Evolutionary conservation across 2,797 vertebrate genomes (phyloP).

Genomic region (Parotocinclus haroldoi): DNA sequence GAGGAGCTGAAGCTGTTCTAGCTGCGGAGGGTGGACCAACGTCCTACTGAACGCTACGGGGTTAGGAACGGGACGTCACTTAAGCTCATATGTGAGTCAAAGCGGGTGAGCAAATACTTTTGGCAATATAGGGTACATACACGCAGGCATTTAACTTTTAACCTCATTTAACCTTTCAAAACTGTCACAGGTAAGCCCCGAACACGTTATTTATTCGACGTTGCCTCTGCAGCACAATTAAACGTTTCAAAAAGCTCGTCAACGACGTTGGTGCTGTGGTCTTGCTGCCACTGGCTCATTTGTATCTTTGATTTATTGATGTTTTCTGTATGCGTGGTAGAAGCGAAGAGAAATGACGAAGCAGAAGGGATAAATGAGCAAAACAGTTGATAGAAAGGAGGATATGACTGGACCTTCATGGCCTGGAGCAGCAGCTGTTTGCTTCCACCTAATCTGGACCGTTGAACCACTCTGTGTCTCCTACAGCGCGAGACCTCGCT

Average conservation of each 20-base stretch:
- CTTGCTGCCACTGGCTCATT: not conserved
- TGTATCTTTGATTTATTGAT: not conserved
- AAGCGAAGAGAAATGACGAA: not conserved
- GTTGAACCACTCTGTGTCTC: slow-evolving; percentile 16
- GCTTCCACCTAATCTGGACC: slow-evolving; percentile 29
- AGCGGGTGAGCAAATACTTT: no score
- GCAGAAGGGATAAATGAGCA: slow-evolving; percentile 9
- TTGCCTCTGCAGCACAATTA: no score
- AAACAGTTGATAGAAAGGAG: not conserved
- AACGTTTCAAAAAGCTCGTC: not conserved
- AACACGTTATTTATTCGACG: no score
- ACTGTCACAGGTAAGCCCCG: no score
- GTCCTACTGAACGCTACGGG: no score
- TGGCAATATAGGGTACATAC: no score
- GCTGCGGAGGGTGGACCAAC: no score
- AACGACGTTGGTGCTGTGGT: not conserved
- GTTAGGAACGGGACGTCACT: no score
- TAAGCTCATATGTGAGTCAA: no score
- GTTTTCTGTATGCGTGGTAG: not conserved
- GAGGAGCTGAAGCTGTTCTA: no score
- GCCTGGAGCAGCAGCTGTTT: slow-evolving; percentile 43
- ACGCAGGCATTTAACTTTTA: no score
- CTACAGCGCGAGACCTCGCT: slow-evolving; percentile 2
- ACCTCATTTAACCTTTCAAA: no score
- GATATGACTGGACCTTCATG: slow-evolving; percentile 10